Percentiles rank a stretch among this genome's conserved stretches.
Conservation (phyloP, 2,113 vertebrate genomes). For the Silurus asotus region DNA sequence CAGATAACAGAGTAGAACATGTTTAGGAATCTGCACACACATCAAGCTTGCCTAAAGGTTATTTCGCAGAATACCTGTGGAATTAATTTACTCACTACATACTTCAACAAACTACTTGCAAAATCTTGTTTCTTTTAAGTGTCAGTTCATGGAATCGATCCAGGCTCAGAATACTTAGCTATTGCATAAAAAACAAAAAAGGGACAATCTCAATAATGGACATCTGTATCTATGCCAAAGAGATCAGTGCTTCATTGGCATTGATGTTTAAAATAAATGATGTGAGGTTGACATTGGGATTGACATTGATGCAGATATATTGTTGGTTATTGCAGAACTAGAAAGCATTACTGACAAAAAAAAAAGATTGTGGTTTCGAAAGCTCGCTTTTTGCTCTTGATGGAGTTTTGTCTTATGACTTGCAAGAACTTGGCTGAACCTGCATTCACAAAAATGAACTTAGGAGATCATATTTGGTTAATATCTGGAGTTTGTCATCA, state of each 20-base stretch:
- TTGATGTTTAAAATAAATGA: constrained; percentile 16
- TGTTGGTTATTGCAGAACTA: not conserved
- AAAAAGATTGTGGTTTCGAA: not conserved
- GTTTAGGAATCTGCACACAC: constrained; percentile 15
- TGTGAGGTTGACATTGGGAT: constrained; percentile 14
- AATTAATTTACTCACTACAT: not conserved
- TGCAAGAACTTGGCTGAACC: not conserved
- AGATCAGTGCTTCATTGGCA: not conserved
- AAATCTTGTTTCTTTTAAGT: not conserved
- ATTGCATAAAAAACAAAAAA: not conserved
- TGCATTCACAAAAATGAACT: not conserved
- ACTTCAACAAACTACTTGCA: not conserved
- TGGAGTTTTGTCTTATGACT: not conserved
- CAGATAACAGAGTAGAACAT: constrained; percentile 19
- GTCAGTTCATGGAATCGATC: not conserved
- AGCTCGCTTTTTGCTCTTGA: not conserved
- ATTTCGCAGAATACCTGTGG: not conserved
- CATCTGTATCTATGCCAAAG: constrained; percentile 10
- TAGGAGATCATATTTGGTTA: not conserved
- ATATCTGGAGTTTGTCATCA: not conserved
- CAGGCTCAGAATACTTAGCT: not conserved
- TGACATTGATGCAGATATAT: constrained; percentile 27
- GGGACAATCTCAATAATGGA: constrained; percentile 6
- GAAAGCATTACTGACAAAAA: constrained; percentile 19
- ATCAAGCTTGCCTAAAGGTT: constrained; percentile 16